Evolutionary conservation across 2,888 invertebrate genomes (phyloP).

Genomic region (Pelosia muscerda): DNA sequence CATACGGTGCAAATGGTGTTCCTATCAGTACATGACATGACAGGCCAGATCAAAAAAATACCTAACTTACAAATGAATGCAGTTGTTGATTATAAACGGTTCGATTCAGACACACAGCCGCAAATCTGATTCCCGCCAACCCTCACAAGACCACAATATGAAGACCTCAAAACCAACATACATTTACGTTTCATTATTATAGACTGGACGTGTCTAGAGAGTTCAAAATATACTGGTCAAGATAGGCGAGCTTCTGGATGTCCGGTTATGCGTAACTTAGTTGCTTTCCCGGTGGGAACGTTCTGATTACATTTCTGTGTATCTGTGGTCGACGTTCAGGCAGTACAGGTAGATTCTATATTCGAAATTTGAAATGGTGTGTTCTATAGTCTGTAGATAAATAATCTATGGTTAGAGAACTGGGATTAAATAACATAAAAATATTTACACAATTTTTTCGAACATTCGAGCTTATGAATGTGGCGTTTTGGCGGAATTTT

Average conservation of each 20-base stretch:
- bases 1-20: too few relatives aligned
- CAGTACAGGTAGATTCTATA: too few relatives aligned
- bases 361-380: slow-evolving; percentile 12
- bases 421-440: too few relatives aligned
- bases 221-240: slow-evolving; percentile 38
- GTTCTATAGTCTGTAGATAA: background rate
- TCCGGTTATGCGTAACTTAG: slow-evolving; percentile 57
- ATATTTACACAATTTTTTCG: too few relatives aligned
- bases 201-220: slow-evolving; percentile 16
- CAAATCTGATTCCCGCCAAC: slow-evolving; percentile 53
- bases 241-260: slow-evolving; percentile 46
- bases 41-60: background rate
- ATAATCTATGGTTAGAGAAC: background rate
- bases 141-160: slow-evolving; percentile 30
- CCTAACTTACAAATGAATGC: slow-evolving; percentile 36
- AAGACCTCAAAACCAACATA: slow-evolving; percentile 28
- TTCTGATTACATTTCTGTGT: slow-evolving; percentile 50
- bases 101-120: slow-evolving; percentile 32
- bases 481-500: too few relatives aligned
- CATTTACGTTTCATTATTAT: background rate
- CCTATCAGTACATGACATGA: too few relatives aligned
- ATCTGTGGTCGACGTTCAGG: slow-evolving; percentile 24
- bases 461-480: too few relatives aligned
- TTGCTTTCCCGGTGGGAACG: slow-evolving; percentile 56
- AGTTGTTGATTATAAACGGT: slow-evolving; percentile 27